Percentiles rank a stretch among this genome's conserved stretches.
phyloP scores from a whole-genome alignment of 2,797 vertebrate genomes.

The Micropoecilia bifurca region DNA sequence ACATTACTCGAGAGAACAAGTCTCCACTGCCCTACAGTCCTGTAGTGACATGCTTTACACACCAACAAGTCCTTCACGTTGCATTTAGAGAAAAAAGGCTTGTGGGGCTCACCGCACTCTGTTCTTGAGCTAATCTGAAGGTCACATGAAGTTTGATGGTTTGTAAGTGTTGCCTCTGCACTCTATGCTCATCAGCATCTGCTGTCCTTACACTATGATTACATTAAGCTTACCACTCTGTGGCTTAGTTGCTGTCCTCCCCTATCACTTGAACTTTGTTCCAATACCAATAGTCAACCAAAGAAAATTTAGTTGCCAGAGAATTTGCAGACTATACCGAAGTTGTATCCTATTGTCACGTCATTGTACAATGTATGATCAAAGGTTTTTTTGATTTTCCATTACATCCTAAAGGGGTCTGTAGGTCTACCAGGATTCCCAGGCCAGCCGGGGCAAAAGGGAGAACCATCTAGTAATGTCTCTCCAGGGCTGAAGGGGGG shows the following conservation, averaged over 20 bases:
- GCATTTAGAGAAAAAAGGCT: not conserved
- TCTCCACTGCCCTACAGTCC: not conserved
- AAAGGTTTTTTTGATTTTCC: not conserved
- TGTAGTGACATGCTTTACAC: not conserved
- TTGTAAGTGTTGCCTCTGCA: not conserved
- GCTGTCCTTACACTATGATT: not conserved
- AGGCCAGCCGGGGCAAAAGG: slow-evolving; percentile 66
- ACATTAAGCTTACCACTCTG: too few species aligned
- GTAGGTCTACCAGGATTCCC: slow-evolving; percentile 55
- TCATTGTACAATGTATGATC: too few species aligned
- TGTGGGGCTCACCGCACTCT: not conserved
- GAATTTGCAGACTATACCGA: not conserved
- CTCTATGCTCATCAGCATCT: not conserved
- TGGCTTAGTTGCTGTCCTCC: not conserved
- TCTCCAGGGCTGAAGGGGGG: slow-evolving; percentile 56
- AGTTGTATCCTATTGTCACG: not conserved
- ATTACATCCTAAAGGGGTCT: slow-evolving; percentile 55
- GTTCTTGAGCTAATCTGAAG: not conserved
- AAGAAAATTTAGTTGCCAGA: not conserved
- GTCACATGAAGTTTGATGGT: not conserved
- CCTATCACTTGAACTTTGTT: not conserved
- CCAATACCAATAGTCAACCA: not conserved
- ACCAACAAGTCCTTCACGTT: not conserved
- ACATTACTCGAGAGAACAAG: not conserved
- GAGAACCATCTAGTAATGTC: slow-evolving; percentile 42